These are phyloP conservation scores for Cerastoderma edule DNA, from an alignment of 2,888 invertebrate genomes.

Conservation along the genomic window DNA sequence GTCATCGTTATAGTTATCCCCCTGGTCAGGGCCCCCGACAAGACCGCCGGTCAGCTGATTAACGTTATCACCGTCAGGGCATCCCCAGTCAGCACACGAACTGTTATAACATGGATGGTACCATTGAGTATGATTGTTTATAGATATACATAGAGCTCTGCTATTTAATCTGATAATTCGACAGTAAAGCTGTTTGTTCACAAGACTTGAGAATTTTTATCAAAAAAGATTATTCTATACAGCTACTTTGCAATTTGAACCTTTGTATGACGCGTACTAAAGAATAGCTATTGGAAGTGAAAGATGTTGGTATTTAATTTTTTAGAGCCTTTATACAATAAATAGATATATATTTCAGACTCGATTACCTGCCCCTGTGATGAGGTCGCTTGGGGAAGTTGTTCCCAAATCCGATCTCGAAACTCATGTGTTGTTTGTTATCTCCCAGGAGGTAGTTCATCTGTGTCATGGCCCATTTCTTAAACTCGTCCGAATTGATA, in stretches of 20 bases:
- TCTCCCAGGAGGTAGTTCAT: slow-evolving; percentile 79
- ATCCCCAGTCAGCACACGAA: slow-evolving; percentile 24
- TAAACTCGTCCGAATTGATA: slow-evolving; percentile 61
- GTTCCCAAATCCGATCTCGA: slow-evolving; percentile 62
- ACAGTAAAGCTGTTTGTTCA: no score
- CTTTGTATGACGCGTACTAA: no score
- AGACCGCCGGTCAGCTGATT: slow-evolving; percentile 72
- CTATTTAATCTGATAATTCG: no score
- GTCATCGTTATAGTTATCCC: slow-evolving; percentile 73
- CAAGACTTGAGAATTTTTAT: no score
- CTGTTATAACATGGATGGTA: slow-evolving; percentile 15
- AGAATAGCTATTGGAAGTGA: no score
- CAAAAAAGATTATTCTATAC: no score
- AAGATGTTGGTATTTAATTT: no score
- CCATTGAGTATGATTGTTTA: no score
- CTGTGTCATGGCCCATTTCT: slow-evolving; percentile 74
- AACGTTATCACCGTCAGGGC: slow-evolving; percentile 60
- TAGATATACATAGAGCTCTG: no score
- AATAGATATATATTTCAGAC: no score
- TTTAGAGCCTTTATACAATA: no score
- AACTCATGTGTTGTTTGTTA: slow-evolving; percentile 65
- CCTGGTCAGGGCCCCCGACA: slow-evolving; percentile 72
- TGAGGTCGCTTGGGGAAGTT: slow-evolving; percentile 60
- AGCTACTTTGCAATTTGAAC: no score
- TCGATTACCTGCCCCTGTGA: slow-evolving; percentile 67